Conservation (phyloP, 2,888 invertebrate genomes). For the Melipona beecheii region DNA sequence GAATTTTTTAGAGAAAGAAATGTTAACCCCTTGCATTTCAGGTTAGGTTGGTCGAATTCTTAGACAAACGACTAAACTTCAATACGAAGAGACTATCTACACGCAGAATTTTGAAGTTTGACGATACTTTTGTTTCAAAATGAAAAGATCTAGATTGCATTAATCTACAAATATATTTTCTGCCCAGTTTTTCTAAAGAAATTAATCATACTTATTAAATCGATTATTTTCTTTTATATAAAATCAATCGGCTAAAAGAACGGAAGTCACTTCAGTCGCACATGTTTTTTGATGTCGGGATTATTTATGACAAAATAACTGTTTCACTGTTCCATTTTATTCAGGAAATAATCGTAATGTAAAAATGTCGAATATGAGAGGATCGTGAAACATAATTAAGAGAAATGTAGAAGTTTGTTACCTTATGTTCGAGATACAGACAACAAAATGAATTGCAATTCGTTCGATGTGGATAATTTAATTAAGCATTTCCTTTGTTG, state of each 20-base stretch:
- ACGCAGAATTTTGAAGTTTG: neutral
- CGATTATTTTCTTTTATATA: neutral
- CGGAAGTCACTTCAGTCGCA: neutral
- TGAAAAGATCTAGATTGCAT: neutral
- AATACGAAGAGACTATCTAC: neutral
- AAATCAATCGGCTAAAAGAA: neutral
- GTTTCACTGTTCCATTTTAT: neutral
- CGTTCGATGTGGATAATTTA: slow-evolving; percentile 53
- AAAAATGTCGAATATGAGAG: neutral
- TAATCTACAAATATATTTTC: neutral
- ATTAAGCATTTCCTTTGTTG: slow-evolving; percentile 78
- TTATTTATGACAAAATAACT: neutral
- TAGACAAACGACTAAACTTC: too few species aligned
- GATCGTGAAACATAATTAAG: neutral
- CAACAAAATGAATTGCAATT: slow-evolving; percentile 28
- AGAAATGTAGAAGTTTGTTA: neutral
- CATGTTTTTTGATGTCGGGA: neutral
- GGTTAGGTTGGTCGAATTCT: neutral
- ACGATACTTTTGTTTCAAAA: neutral
- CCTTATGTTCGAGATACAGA: neutral
- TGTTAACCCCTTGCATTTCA: neutral
- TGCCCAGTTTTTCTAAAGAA: neutral
- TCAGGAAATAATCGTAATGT: neutral
- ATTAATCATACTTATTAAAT: too few species aligned
- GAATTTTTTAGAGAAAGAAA: neutral